Conservation (phyloP, 2,797 vertebrate species). For the Acropternis orthonyx region DNA sequence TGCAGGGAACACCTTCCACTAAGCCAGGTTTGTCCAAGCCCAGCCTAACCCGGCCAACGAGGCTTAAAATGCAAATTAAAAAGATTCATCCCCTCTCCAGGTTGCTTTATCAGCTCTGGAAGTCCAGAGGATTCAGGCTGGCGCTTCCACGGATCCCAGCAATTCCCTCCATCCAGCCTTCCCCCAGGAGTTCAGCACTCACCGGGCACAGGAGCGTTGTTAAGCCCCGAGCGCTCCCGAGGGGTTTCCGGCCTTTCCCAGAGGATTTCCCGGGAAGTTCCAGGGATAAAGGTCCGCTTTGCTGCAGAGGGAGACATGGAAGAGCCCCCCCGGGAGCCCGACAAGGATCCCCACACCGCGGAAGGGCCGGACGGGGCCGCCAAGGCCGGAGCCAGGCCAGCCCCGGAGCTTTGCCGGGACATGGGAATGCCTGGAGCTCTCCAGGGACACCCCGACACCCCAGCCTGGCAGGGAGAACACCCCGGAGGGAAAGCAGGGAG, state of each 20-base stretch:
- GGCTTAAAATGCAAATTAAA: too few relatives aligned
- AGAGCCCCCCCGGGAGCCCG: neutral
- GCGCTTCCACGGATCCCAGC: neutral
- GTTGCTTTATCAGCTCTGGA: neutral
- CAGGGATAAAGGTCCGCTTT: neutral
- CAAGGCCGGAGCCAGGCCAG: too few relatives aligned
- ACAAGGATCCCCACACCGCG: neutral
- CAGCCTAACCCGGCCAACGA: neutral
- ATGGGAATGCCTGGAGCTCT: neutral
- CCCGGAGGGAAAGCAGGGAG: too few relatives aligned
- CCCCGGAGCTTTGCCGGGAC: too few relatives aligned
- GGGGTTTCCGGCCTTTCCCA: neutral
- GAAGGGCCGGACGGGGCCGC: too few relatives aligned
- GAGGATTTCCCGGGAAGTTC: neutral
- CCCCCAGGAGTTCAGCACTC: too few relatives aligned
- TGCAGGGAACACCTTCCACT: too few relatives aligned
- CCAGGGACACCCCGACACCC: too few relatives aligned
- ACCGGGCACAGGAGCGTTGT: too few relatives aligned
- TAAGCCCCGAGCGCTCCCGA: fast-evolving
- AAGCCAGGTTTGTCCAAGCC: neutral
- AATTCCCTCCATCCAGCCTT: neutral
- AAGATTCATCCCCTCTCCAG: neutral
- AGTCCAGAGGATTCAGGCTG: neutral
- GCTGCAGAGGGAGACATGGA: neutral
- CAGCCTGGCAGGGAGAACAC: too few relatives aligned